Base-by-base conservation (phyloP, 2,113 vertebrate species). In the Gambusia affinis region DNA sequence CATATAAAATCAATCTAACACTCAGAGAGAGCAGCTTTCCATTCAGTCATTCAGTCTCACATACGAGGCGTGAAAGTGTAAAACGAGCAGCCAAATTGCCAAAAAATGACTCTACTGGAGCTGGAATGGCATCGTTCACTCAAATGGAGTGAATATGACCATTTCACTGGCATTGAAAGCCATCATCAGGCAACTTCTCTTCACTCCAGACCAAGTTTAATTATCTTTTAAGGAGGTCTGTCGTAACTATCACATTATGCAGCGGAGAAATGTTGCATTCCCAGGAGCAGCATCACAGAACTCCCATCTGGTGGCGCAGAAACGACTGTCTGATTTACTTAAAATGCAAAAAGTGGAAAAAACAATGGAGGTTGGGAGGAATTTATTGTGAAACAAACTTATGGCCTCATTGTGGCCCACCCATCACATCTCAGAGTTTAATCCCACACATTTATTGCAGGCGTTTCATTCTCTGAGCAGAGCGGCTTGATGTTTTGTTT, bases 181-280 rank as follows among this genome's bases (percentile, higher is more conserved):
- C 78, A 79, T 87, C 86, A 83, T 72, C 63, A 29, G 65, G 64
- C 78, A 63, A 19, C 78, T 82, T 76, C 44, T 60, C 71, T 85
- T 89, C 75, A 78, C 88, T 85, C 64, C 84, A 47, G 83, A 84
- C 84, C 81, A 65, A 67, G 85, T 89, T 87, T 88, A 90, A 91
- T 92, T 88, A 84, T 78, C 76, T 74, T 62, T 79, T 82, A 87
- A 86, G 72, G 68, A 85, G 81, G 75, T 78, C 83, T 89, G 88
- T 92, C 87, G 89, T 82, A 83, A 88, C 87, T 83, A 81, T 87
- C 87, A 85, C 86, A 89, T 90, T 87, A 87, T 81, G 89, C 87
- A 83, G 76, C 75, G 70, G 83, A 73, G 81, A 62, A 22, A 76
- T 30, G 81, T 22, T 66, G 85, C 69, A 54, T 65, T 90, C 84